A percentile compares a stretch with the other conserved stretches of the same genome.
Evolutionary conservation across 2,888 invertebrate genomes (phyloP).

Genomic region (Volucella inanis): DNA sequence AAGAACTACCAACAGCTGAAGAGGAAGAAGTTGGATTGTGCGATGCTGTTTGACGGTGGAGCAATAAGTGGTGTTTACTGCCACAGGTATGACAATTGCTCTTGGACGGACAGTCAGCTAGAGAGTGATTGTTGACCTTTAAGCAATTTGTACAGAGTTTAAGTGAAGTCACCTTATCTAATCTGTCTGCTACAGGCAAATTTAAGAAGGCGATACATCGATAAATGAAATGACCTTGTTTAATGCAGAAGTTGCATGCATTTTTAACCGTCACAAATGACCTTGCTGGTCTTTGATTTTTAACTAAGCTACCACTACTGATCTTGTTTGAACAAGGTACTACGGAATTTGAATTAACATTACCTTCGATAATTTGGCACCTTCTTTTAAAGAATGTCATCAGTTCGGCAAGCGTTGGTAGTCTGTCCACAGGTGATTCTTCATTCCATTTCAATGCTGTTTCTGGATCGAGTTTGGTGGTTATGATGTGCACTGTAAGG

Average conservation of each 20-base stretch:
- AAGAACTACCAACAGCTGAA: slow-evolving; percentile 10
- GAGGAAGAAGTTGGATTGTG: slow-evolving; percentile 10
- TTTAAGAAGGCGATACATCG: slow-evolving; percentile 48
- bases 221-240: slow-evolving; percentile 45
- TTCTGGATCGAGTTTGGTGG: slow-evolving; percentile 52
- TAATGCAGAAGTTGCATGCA: slow-evolving; percentile 43
- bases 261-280: slow-evolving; percentile 31
- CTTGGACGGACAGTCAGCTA: slow-evolving; percentile 15
- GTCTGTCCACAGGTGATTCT: slow-evolving; percentile 37
- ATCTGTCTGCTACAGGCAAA: slow-evolving; percentile 31
- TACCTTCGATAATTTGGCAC: too few relatives aligned
- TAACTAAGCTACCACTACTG: slow-evolving; percentile 19
- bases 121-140: slow-evolving; percentile 9
- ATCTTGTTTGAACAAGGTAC: slow-evolving; percentile 21
- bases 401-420: slow-evolving; percentile 44
- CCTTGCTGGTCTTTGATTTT: slow-evolving; percentile 27
- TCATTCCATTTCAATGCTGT: slow-evolving; percentile 53
- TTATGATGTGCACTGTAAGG: slow-evolving; percentile 49
- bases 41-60: slow-evolving; percentile 17
- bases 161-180: slow-evolving; percentile 15
- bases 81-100: slow-evolving; percentile 36
- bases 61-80: slow-evolving; percentile 51
- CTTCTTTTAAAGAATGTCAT: slow-evolving; percentile 50
- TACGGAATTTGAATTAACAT: too few relatives aligned
- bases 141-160: slow-evolving; percentile 30